Evolutionary conservation across 2,888 invertebrate species (phyloP), one percentile per base, ranked within the genome.

Genomic region (Megamerina dolium): DNA sequence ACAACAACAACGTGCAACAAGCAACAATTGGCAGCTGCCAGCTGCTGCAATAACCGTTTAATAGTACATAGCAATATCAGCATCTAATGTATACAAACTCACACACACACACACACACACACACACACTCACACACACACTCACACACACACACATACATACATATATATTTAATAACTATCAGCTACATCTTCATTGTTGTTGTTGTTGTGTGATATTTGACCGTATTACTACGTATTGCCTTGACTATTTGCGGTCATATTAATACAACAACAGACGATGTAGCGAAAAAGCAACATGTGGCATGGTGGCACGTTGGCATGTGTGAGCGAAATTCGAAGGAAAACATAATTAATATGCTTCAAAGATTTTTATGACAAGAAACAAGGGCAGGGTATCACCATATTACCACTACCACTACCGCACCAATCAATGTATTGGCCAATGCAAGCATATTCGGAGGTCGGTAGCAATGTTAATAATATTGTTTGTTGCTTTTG

Each of bases 261-360:
- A 10, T 3, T n/a, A 27, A 27, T 13, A 13, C 10, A 27, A 13
- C 27, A 5, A 4, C 27, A n/a, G 27, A n/a, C 27, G 27, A n/a
- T 13, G 27, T 27, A 10, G 27, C 26, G 26, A 9, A 9, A 10
- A 9, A 31, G 9, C 3, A 8, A 31, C 3, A 16, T 3, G 9
- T 14, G 16, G 26, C 13, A 23, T 32, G 12, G 14, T 20, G 30
- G 19, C n/a, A 18, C 6, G 14, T 30, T 16, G 14, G 12, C 23
- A 4, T 20, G 26, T 23, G 17, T 19, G 17, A 18, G 13, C 8
- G 21, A 14, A n/a, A n/a, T n/a, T n/a, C n/a, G n/a, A n/a, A n/a
- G n/a, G n/a, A n/a, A n/a, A n/a, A n/a, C n/a, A 64, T 65, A 64
- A 65, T 63, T 63, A 63, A 65, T 65, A 63, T 64, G 63, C 66